Conservation (phyloP, 2,888 invertebrate genomes). For the Pteria penguin region DNA sequence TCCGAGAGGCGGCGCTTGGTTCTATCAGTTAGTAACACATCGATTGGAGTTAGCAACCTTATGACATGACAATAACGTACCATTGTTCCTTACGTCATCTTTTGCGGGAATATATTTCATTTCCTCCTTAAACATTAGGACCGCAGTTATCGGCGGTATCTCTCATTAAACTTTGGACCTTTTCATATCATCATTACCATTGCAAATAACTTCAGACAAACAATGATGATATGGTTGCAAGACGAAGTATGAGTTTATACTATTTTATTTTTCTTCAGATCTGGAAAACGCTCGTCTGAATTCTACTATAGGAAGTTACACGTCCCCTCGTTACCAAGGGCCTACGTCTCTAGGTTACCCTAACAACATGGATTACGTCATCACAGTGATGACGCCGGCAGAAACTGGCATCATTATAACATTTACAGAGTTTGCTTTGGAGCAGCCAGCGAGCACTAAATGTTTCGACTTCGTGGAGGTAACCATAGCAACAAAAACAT, state of each 20-base stretch:
- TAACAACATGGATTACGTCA: conserved; percentile 4
- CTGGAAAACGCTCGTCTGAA: conserved; percentile 4
- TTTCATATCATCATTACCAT: too few relatives aligned
- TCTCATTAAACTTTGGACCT: too few relatives aligned
- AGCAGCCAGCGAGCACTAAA: background rate
- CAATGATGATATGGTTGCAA: background rate
- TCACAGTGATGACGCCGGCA: background rate
- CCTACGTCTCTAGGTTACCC: conserved; percentile 4
- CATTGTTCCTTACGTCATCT: too few relatives aligned
- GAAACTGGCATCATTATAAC: conserved; percentile 15
- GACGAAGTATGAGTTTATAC: background rate
- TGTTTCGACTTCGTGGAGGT: conserved; percentile 26
- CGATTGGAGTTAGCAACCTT: too few relatives aligned
- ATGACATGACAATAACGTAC: too few relatives aligned
- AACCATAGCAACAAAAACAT: too few relatives aligned
- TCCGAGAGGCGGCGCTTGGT: too few relatives aligned
- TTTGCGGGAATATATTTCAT: too few relatives aligned
- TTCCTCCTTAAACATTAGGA: too few relatives aligned
- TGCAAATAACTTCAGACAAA: background rate
- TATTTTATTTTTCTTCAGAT: background rate
- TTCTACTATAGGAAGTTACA: background rate
- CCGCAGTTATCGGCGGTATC: too few relatives aligned
- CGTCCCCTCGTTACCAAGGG: conserved; percentile 18
- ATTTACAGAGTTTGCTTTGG: conserved; percentile 14
- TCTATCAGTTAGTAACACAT: too few relatives aligned